Conservation (phyloP, 2,888 invertebrate genomes). For the Melolontha melolontha region DNA sequence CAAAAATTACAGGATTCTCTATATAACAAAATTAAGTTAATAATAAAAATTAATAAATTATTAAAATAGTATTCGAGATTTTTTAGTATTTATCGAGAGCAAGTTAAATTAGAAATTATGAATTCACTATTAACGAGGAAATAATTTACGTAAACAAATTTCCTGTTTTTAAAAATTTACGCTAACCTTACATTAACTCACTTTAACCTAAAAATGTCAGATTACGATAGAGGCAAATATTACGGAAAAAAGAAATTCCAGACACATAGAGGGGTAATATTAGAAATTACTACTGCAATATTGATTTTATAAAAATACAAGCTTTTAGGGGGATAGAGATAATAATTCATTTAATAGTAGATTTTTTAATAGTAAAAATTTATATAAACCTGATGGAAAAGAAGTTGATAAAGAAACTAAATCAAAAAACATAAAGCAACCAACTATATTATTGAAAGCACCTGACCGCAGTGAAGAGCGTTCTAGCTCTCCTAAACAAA, state of each 20-base stretch:
- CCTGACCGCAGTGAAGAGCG: conserved; percentile 73
- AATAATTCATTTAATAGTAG: conserved; percentile 49
- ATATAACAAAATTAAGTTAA: too few species aligned
- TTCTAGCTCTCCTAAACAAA: conserved; percentile 72
- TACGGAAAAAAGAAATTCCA: conserved; percentile 68
- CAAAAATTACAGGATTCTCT: too few species aligned
- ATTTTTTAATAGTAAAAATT: conserved; percentile 52
- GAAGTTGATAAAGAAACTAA: conserved; percentile 49
- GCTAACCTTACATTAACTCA: too few species aligned
- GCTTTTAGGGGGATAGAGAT: conserved; percentile 15
- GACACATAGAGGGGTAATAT: conserved; percentile 21
- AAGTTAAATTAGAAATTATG: too few species aligned
- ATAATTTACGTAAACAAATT: too few species aligned
- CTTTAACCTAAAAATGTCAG: conserved; percentile 56
- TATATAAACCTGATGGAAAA: conserved; percentile 59
- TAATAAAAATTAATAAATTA: too few species aligned
- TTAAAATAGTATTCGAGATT: too few species aligned
- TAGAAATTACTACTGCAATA: not conserved
- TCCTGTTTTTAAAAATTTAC: too few species aligned
- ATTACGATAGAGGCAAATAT: conserved; percentile 59
- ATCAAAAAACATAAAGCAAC: conserved; percentile 64
- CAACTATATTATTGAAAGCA: conserved; percentile 78
- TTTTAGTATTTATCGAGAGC: too few species aligned
- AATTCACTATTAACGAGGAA: too few species aligned
- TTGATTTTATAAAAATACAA: not conserved